phyloP scores from a whole-genome alignment of 1,140 invertebrate genomes.

The Apocrypta bakeri region DNA sequence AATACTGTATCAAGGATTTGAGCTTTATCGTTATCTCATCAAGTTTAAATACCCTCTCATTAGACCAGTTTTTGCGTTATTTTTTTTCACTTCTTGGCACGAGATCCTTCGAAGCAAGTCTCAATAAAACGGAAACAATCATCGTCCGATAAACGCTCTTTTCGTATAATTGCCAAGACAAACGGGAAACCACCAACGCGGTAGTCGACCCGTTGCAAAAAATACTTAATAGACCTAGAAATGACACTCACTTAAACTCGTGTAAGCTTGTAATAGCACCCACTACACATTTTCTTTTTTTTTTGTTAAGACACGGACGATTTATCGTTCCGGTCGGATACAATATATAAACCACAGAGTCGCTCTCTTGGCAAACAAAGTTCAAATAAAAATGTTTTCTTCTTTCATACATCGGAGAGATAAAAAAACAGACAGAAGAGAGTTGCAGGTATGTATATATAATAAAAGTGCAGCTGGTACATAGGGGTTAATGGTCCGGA shows the following conservation, averaged over 20 bases:
- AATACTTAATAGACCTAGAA: neutral
- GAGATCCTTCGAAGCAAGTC: neutral
- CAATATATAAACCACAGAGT: conserved; percentile 20
- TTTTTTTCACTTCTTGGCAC: neutral
- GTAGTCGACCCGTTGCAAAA: neutral
- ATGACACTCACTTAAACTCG: neutral
- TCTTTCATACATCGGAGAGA: neutral
- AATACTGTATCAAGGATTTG: neutral
- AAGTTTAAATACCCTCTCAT: neutral
- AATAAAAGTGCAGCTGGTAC: neutral
- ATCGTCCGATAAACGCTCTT: neutral
- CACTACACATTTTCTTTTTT: too few relatives aligned
- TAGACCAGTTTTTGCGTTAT: neutral
- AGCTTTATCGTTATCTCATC: neutral
- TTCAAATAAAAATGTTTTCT: neutral
- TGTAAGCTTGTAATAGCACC: neutral
- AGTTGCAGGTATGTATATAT: neutral
- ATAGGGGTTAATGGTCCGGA: neutral
- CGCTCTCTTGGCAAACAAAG: neutral
- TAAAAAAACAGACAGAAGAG: neutral
- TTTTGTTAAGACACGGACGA: neutral
- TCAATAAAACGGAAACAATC: too few relatives aligned
- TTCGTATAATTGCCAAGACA: neutral
- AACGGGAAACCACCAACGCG: neutral
- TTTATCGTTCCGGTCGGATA: neutral